Evolutionary conservation across 2,113 vertebrate genomes (phyloP).

Genomic region (Grammomys surdaster): DNA sequence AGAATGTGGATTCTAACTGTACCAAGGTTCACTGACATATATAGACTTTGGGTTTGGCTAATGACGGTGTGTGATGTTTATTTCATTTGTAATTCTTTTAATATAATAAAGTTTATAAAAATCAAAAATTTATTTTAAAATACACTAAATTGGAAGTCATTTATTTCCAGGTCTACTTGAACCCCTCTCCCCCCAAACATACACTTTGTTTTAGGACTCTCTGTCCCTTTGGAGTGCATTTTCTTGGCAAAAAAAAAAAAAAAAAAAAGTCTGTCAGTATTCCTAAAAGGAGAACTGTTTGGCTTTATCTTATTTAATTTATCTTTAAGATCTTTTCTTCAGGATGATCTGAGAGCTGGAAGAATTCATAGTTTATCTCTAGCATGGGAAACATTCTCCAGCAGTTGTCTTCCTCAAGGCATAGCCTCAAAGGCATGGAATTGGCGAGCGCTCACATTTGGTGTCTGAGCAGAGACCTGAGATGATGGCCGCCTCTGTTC

Average conservation of each 20-base stretch:
- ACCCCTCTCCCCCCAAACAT: neutral
- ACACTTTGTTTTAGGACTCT: neutral
- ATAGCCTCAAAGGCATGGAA: conserved; percentile 60
- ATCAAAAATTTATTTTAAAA: neutral
- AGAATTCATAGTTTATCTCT: conserved; percentile 67
- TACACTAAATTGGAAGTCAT: neutral
- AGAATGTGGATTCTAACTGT: neutral
- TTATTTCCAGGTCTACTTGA: conserved; percentile 20
- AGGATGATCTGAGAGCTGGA: conserved; percentile 62
- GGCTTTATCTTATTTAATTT: conserved; percentile 43
- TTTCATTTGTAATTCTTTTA: neutral
- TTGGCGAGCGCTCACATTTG: conserved; percentile 60
- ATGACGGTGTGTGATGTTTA: neutral
- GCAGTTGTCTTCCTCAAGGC: conserved; percentile 67
- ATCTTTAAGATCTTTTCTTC: conserved; percentile 67
- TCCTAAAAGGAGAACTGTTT: conserved; percentile 38
- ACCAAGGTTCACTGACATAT: neutral
- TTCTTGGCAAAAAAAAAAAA: neutral
- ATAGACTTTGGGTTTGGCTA: neutral
- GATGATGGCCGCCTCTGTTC: conserved; percentile 79
- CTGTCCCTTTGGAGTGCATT: conserved; percentile 16
- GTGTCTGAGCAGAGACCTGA: conserved; percentile 77
- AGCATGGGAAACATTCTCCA: conserved; percentile 63
- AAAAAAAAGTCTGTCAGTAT: neutral
- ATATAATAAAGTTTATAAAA: neutral